Base-by-base conservation (phyloP, 2,113 vertebrate genomes). In the Dolichallabes microphthalmus region DNA sequence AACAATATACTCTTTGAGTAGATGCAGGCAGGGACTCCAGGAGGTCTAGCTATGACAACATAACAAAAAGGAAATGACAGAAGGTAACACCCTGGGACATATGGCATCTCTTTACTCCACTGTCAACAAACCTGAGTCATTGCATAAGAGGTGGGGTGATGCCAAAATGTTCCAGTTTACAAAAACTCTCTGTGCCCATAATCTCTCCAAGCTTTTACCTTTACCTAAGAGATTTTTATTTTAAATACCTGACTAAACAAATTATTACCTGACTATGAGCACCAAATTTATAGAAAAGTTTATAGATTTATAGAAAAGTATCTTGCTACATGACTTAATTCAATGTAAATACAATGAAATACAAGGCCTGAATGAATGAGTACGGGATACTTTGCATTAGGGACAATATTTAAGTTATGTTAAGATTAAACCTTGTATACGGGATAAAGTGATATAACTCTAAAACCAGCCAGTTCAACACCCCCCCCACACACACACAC, bases 401-500 rank as follows among this genome's bases (percentile, higher is more conserved):
- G 71, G 60, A 69, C 30, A 63, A 78, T 68, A 64, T 55, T 81
- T 35, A 77, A 15, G 58, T 80, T 63, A 69, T 30, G 45, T 50
- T 52, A 78, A 58, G 17, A 79, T 83, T 27, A 87, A 77, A 85
- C 45, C 7, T 45, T 45, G 45, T 45, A 45, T 8, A 45, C 7
- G 7, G 39, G 39, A 39, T 39, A 39, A 39, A 39, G 45, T 45
- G 45, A 0, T 45, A 35, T 35, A 35, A 35, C 32, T 2, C 32
- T 35, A 35, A 35, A 35, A 35, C 32, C 32, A 35, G 32, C 32
- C 1, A 35, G 32, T 35, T 35, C 32, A 35, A 35, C 32, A 35
- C 1, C 32, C 32, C 32, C 32, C 32, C 2, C 32, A 35, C 32
- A 35, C n/a, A n/a, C n/a, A n/a, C n/a, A n/a, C n/a, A n/a, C n/a